Conservation (phyloP, 2,888 invertebrate species). For the Lithophane leautieri region DNA sequence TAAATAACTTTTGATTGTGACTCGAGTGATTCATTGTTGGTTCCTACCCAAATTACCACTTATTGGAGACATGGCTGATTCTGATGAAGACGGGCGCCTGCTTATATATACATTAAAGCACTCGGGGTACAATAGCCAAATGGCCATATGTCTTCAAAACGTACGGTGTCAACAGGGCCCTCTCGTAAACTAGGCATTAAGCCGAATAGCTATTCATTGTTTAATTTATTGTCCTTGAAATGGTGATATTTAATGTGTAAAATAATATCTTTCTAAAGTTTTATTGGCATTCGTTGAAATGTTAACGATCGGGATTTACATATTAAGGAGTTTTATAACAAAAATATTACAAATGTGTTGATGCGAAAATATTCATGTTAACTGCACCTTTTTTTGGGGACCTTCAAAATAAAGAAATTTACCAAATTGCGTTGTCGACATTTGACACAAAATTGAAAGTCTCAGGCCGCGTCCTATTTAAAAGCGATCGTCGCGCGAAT, state of each 20-base stretch:
- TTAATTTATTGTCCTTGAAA: slow-evolving; percentile 24
- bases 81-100: too few species aligned
- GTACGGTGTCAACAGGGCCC: slow-evolving; percentile 21
- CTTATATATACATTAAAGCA: slow-evolving; percentile 20
- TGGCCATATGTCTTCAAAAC: slow-evolving; percentile 40
- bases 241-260: not conserved
- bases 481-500: too few species aligned
- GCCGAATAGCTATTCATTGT: slow-evolving; percentile 2
- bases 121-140: slow-evolving; percentile 11
- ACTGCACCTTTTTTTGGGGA: not conserved
- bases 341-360: too few species aligned
- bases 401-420: not conserved
- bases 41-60: too few species aligned
- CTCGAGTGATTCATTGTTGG: too few species aligned
- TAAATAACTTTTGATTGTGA: too few species aligned
- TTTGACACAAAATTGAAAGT: not conserved
- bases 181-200: not conserved
- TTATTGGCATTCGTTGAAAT: not conserved
- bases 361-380: not conserved
- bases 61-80: too few species aligned
- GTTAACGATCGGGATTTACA: not conserved
- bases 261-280: too few species aligned
- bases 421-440: not conserved
- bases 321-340: not conserved
- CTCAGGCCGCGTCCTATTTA: not conserved